Conservation (phyloP, 2,797 vertebrate genomes). For the Danio tinwini region DNA sequence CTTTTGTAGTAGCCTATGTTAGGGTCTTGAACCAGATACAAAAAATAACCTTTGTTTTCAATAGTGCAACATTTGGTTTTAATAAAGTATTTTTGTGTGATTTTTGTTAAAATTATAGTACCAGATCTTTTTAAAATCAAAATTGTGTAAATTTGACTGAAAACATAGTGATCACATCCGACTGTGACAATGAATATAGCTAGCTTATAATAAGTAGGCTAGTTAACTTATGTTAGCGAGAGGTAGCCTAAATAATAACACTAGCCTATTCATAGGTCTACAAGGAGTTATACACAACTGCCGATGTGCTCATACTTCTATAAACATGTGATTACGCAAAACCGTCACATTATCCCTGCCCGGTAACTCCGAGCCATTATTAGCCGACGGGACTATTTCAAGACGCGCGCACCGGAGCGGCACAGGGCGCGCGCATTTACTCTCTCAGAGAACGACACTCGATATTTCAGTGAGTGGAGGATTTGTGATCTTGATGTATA, state of each 20-base stretch:
- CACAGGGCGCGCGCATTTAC: constrained; percentile 6
- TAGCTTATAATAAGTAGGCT: not conserved
- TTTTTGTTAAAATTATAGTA: too few relatives aligned
- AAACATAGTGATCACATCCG: not conserved
- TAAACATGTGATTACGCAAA: constrained; percentile 31
- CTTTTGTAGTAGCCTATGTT: too few relatives aligned
- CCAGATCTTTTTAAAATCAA: too few relatives aligned
- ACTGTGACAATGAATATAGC: not conserved
- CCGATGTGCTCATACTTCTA: constrained; percentile 43
- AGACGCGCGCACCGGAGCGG: not conserved
- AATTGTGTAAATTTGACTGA: not conserved
- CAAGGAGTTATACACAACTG: constrained; percentile 14
- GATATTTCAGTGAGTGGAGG: constrained; percentile 87
- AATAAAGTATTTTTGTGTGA: too few relatives aligned
- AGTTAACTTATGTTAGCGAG: not conserved
- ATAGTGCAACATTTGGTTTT: too few relatives aligned
- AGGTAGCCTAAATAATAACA: not conserved
- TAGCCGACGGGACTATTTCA: constrained; percentile 38
- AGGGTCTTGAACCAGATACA: too few relatives aligned
- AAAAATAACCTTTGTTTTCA: too few relatives aligned
- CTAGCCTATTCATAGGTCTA: not conserved
- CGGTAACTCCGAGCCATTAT: constrained; percentile 41
- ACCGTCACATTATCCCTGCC: constrained; percentile 31
- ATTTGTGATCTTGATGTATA: constrained; percentile 88
- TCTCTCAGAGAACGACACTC: constrained; percentile 72